Conservation (phyloP, 2,888 invertebrate species). For the Spatulosminthurus flaviceps region DNA sequence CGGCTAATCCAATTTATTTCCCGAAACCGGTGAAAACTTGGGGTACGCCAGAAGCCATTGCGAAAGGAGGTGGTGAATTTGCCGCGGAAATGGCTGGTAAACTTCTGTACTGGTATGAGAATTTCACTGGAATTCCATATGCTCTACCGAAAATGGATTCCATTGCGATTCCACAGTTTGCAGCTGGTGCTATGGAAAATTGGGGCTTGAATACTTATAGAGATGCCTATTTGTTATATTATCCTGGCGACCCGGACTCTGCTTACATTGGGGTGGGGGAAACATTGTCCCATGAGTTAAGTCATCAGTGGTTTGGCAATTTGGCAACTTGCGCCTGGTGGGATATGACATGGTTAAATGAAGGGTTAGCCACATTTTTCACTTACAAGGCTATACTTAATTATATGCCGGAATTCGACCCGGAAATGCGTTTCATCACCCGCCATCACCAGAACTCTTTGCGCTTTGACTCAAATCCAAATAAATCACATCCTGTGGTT, state of each 20-base stretch:
- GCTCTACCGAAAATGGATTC: conserved; percentile 42
- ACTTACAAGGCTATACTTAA: conserved; percentile 46
- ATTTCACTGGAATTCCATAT: conserved; percentile 34
- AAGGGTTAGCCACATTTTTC: conserved; percentile 41
- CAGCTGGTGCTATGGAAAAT: conserved; percentile 46
- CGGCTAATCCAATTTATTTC: conserved; percentile 10
- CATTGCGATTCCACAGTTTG: conserved; percentile 47
- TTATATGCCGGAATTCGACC: conserved; percentile 55
- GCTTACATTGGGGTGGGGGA: conserved; percentile 30
- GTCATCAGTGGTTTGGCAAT: conserved; percentile 41
- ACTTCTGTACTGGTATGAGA: conserved; percentile 31
- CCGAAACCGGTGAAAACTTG: conserved; percentile 38
- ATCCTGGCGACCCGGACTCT: conserved; percentile 30
- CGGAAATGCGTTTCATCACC: conserved; percentile 54
- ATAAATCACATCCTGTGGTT: conserved; percentile 55
- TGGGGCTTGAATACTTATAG: conserved; percentile 40
- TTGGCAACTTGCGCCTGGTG: conserved; percentile 41
- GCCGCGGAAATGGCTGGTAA: conserved; percentile 31
- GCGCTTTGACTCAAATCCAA: conserved; percentile 46
- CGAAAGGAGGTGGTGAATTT: conserved; percentile 22
- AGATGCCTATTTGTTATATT: conserved; percentile 27
- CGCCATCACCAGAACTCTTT: conserved; percentile 54
- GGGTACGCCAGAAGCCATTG: conserved; percentile 32
- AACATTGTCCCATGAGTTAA: conserved; percentile 24
- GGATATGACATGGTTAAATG: conserved; percentile 45